A percentile compares a stretch with the other conserved stretches of the same genome.
Evolutionary conservation across 2,113 vertebrate species (phyloP).

Genomic region (Urocitellus parryii): DNA sequence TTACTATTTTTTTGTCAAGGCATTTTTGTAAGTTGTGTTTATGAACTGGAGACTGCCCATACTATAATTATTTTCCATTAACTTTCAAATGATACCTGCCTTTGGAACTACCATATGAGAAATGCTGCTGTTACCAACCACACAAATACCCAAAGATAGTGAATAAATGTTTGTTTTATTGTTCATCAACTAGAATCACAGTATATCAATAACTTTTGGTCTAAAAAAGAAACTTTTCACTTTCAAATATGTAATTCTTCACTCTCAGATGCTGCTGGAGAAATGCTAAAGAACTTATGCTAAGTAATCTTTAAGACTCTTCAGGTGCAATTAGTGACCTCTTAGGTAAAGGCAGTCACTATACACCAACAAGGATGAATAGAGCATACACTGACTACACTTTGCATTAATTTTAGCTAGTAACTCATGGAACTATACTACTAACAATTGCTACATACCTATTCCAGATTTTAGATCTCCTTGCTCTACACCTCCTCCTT

Average conservation of each 20-base stretch:
- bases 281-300: slow-evolving; percentile 14
- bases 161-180: slow-evolving; percentile 63
- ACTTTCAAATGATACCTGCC: slow-evolving; percentile 44
- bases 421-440: background rate
- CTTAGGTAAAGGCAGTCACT: slow-evolving; percentile 8
- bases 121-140: slow-evolving; percentile 40
- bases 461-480: background rate
- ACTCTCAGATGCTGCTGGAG: slow-evolving; percentile 28
- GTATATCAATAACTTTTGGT: slow-evolving; percentile 56
- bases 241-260: slow-evolving; percentile 60
- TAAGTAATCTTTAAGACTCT: slow-evolving; percentile 10
- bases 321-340: background rate
- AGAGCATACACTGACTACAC: background rate
- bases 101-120: slow-evolving; percentile 1
- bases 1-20: background rate
- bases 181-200: slow-evolving; percentile 54
- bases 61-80: slow-evolving; percentile 27
- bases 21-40: slow-evolving; percentile 12
- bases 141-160: slow-evolving; percentile 61
- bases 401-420: background rate
- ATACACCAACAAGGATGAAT: background rate
- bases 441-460: background rate
- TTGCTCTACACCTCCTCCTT: background rate
- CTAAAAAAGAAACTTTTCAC: slow-evolving; percentile 50
- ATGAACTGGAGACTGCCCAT: background rate